A percentile compares a stretch with the other conserved stretches of the same genome.
phyloP scores from a whole-genome alignment of 1,140 invertebrate genomes.

The Pristionchus pacificus region DNA sequence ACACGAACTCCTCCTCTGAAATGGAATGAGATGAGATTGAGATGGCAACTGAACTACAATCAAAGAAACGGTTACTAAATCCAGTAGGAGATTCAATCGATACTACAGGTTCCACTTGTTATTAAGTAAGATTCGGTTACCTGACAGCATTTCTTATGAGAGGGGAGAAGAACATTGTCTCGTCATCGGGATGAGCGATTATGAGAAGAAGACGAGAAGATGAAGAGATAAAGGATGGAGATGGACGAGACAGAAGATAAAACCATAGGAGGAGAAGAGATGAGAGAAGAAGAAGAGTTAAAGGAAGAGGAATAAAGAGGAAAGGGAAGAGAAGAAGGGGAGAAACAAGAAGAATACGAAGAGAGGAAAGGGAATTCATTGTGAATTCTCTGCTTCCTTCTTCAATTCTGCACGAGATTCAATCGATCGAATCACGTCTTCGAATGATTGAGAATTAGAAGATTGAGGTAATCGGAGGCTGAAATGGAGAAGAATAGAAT shows the following conservation, averaged over 20 bases:
- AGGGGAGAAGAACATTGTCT: conserved; percentile 96
- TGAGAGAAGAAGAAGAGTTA: conserved; percentile 14
- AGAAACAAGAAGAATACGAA: background rate
- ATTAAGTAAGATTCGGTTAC: conserved; percentile 60
- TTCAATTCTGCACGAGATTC: background rate
- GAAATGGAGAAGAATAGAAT: too few species aligned
- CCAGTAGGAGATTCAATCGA: too few species aligned
- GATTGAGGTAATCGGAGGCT: conserved; percentile 23
- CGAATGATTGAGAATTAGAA: conserved; percentile 25
- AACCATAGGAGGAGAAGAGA: conserved; percentile 1
- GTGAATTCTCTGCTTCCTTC: background rate
- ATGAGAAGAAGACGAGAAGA: conserved; percentile 70
- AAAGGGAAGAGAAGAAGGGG: background rate
- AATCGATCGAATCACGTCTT: conserved; percentile 24
- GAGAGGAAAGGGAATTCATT: too few species aligned
- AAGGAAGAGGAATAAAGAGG: conserved; percentile 18
- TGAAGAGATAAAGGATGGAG: conserved; percentile 9
- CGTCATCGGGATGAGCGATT: conserved; percentile 78
- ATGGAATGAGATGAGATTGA: too few species aligned
- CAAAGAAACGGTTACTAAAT: too few species aligned
- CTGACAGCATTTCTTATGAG: conserved; percentile 70
- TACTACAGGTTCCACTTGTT: conserved; percentile 72
- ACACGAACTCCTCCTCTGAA: conserved; percentile 25
- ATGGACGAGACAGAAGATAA: background rate
- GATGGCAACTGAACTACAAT: too few species aligned